A percentile compares a stretch with the other conserved stretches of the same genome.
Conservation (phyloP, 1,140 invertebrate species). For the Brachionus paranguensis region DNA sequence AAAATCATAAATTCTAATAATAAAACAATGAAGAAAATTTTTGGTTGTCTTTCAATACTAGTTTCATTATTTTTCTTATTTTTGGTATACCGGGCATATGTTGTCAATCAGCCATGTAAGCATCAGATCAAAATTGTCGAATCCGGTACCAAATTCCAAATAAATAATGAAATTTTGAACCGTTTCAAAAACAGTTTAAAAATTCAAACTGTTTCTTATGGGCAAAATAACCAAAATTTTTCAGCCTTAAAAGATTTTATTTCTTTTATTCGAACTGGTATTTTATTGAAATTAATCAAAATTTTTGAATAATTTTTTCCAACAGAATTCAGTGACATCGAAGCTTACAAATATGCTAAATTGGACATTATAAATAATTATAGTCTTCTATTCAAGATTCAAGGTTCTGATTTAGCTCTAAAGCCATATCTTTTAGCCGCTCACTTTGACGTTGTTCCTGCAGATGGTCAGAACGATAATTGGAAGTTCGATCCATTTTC, state of each 20-base stretch:
- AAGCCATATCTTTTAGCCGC: conserved; percentile 59
- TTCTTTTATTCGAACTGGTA: conserved; percentile 22
- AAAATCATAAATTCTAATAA: neutral
- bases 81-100: conserved; percentile 1
- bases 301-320: neutral
- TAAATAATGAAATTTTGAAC: neutral
- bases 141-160: neutral
- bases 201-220: conserved; percentile 30
- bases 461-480: conserved; percentile 45
- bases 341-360: neutral
- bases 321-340: neutral
- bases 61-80: neutral
- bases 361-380: conserved; percentile 53
- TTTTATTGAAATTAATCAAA: neutral
- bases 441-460: conserved; percentile 63
- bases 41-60: neutral
- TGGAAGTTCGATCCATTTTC: conserved; percentile 60
- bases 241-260: neutral
- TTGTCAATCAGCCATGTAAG: conserved; percentile 7
- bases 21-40: neutral
- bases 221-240: neutral
- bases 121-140: conserved; percentile 19
- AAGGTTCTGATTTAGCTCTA: conserved; percentile 50
- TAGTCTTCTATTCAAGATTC: conserved; percentile 58
- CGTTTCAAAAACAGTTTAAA: conserved; percentile 1